A percentile compares a stretch with the other conserved stretches of the same genome.
Conservation (phyloP, 2,888 invertebrate genomes). For the Erannis defoliaria region DNA sequence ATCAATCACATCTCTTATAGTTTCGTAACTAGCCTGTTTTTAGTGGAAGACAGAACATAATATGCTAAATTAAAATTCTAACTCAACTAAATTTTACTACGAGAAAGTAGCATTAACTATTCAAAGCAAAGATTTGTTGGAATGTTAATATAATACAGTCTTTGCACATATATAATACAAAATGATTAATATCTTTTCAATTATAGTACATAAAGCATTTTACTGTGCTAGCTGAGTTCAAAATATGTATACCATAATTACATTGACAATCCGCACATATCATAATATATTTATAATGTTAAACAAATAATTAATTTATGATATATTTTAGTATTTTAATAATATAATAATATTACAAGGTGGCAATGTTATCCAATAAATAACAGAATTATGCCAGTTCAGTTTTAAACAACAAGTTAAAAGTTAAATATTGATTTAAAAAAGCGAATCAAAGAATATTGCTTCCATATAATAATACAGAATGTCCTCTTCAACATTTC, state of each 20-base stretch:
- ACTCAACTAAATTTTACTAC: constrained; percentile 3
- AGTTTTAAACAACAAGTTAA: not conserved
- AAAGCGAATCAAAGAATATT: not conserved
- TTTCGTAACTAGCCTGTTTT: not conserved
- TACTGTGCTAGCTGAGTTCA: constrained; percentile 1
- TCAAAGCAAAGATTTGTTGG: constrained; percentile 24
- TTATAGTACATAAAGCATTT: not conserved
- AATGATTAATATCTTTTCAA: not conserved
- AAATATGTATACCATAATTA: not conserved
- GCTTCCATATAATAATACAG: constrained; percentile 11
- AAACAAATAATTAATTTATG: not conserved
- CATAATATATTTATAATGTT: not conserved
- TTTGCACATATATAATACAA: constrained; percentile 5
- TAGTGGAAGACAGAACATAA: constrained; percentile 25
- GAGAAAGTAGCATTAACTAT: constrained; percentile 2
- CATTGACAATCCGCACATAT: not conserved
- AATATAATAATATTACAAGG: no score
- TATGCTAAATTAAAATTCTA: constrained; percentile 10
- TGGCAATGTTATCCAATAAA: no score
- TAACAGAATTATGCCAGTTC: not conserved
- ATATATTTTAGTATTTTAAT: not conserved
- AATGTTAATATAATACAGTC: constrained; percentile 25
- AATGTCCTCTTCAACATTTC: not conserved
- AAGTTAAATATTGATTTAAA: not conserved
- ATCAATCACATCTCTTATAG: no score